These are phyloP conservation scores for Chrysogorgia sp. DNA, from an alignment of 92 coral and sea anemone species.

Conservation along the genomic window DNA sequence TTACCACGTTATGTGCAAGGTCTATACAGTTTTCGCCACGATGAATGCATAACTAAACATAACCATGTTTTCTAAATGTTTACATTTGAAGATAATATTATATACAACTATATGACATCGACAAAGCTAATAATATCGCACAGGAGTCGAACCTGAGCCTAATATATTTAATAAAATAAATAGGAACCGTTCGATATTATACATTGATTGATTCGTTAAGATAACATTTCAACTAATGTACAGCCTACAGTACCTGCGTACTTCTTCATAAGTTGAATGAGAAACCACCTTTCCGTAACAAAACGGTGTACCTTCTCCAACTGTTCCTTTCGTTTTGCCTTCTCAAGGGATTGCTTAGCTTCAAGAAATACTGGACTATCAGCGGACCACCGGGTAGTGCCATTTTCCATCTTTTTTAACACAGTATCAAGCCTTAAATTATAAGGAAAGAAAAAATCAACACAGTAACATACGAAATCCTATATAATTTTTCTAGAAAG, in stretches of 20 bases:
- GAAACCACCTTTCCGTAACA: too few relatives aligned
- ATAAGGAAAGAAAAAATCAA: neutral
- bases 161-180: too few relatives aligned
- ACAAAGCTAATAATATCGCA: too few relatives aligned
- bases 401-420: constrained; percentile 4
- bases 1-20: too few relatives aligned
- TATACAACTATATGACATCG: too few relatives aligned
- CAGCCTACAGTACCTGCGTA: constrained; percentile 44
- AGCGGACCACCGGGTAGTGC: constrained; percentile 12
- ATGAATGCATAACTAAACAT: too few relatives aligned
- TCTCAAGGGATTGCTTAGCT: constrained; percentile 2
- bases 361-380: constrained; percentile 8
- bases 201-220: neutral
- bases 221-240: neutral
- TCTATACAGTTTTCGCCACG: too few relatives aligned
- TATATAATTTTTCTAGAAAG: too few relatives aligned
- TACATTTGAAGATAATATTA: too few relatives aligned
- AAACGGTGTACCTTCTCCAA: constrained; percentile 20
- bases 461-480: neutral
- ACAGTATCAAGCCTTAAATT: neutral
- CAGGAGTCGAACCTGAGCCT: too few relatives aligned
- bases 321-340: neutral
- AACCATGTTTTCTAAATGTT: too few relatives aligned
- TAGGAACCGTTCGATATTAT: neutral
- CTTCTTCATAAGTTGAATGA: too few relatives aligned